Evolutionary conservation across 2,888 invertebrate species (phyloP), one percentile per base, ranked within the genome.

Genomic region (Brassicogethes aeneus): DNA sequence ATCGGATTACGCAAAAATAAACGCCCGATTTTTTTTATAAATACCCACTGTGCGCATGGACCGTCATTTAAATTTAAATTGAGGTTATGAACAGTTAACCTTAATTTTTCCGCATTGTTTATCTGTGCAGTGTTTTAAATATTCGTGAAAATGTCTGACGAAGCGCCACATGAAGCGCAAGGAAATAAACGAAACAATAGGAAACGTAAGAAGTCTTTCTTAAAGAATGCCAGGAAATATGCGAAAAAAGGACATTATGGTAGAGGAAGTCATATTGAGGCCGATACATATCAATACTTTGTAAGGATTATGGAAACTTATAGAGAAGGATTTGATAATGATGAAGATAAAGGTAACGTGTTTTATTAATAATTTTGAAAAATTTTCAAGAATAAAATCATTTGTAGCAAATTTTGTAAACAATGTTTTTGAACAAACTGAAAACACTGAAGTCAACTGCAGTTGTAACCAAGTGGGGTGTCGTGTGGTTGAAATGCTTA

Each of bases 391-490:
- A 10, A 10, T 12, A 32, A 32, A 7, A 23, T 15, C 45, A 44
- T 32, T 73, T 74, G 17, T 68, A 81, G 80, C 64, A 41, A 69
- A 75, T 1, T 76, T 89, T 58, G 82, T 82, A 0, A 79, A 82
- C 51, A 89, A 88, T 60, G 85, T 87, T 0, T 74, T 88, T 40
- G 79, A 81, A 47, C 76, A 84, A 56, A 84, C 83, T 0, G 71
- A 73, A 46, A 79, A 73, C 0, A 75, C 80, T 46, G 90, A 90
- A 66, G 65, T 86, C 0, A 76, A 83, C 31, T 75, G 82, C 31
- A 75, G 83, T 0, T 79, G 81, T 3, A 91, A 91, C 67, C 89
- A 90, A 65, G 73, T 90, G 0, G 86, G 85, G 0, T 87, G 85
- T 36, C 71, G 85, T 49, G 80, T 85, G 0, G 68, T 91, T 1